phyloP scores from a whole-genome alignment of 2,888 invertebrate species.

The Eupelmus urozonus region DNA sequence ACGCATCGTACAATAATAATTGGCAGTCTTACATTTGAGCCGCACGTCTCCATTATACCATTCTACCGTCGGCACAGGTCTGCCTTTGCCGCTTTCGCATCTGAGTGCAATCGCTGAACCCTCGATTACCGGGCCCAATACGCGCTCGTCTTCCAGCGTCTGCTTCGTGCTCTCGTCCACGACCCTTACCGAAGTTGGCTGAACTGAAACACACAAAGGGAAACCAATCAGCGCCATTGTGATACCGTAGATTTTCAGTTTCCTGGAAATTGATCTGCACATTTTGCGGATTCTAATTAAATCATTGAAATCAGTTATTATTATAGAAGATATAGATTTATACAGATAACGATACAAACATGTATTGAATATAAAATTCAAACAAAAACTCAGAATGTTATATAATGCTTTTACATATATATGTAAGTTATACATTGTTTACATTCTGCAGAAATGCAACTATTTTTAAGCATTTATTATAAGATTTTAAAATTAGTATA shows the following conservation, averaged over 20 bases:
- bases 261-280: too few species aligned
- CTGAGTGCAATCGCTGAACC: constrained; percentile 83
- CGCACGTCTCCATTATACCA: constrained; percentile 86
- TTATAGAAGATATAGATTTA: too few species aligned
- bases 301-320: too few species aligned
- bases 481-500: too few species aligned
- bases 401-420: too few species aligned
- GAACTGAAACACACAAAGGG: constrained; percentile 82
- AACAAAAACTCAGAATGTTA: too few species aligned
- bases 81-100: constrained; percentile 88
- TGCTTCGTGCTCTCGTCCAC: constrained; percentile 81
- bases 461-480: too few species aligned
- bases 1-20: background rate
- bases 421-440: too few species aligned
- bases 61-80: constrained; percentile 89
- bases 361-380: too few species aligned
- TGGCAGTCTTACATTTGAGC: constrained; percentile 69
- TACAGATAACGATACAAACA: too few species aligned
- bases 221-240: constrained; percentile 28
- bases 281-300: too few species aligned
- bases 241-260: background rate
- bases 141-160: constrained; percentile 81
- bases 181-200: constrained; percentile 87
- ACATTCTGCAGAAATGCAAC: too few species aligned
- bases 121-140: constrained; percentile 86